Conservation (phyloP, 1,140 invertebrate species). For the Oppia nitens region DNA sequence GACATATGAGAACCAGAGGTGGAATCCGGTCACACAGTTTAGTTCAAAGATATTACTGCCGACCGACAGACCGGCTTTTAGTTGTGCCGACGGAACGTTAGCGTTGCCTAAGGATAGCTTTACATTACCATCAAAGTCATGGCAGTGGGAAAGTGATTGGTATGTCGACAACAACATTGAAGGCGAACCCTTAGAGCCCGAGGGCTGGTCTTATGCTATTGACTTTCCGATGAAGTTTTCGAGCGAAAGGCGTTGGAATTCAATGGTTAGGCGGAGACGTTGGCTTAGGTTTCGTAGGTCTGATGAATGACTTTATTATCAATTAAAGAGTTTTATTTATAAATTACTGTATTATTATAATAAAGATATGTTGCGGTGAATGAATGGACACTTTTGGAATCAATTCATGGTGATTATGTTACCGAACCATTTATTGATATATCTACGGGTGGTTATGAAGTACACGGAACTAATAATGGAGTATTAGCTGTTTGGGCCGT, state of each 20-base stretch:
- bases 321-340: too few relatives aligned
- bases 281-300: slow-evolving; percentile 70
- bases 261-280: slow-evolving; percentile 68
- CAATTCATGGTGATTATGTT: slow-evolving; percentile 22
- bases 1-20: slow-evolving; percentile 79
- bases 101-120: slow-evolving; percentile 60
- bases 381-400: slow-evolving; percentile 48
- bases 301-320: too few relatives aligned
- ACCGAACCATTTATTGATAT: slow-evolving; percentile 64
- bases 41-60: slow-evolving; percentile 51
- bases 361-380: slow-evolving; percentile 73
- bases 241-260: slow-evolving; percentile 68
- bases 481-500: slow-evolving; percentile 71
- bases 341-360: too few relatives aligned
- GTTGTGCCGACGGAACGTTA: slow-evolving; percentile 51
- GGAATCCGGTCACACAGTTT: slow-evolving; percentile 77
- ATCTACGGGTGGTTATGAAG: slow-evolving; percentile 58
- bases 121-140: slow-evolving; percentile 67
- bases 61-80: slow-evolving; percentile 59
- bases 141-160: slow-evolving; percentile 89
- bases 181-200: slow-evolving; percentile 65
- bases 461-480: slow-evolving; percentile 50
- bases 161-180: slow-evolving; percentile 67
- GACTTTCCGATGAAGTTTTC: slow-evolving; percentile 76
- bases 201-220: slow-evolving; percentile 83